Evolutionary conservation across 92 coral and sea anemone genomes (phyloP), one percentile per base, ranked within the genome.

Genomic region (Bergia sp.): DNA sequence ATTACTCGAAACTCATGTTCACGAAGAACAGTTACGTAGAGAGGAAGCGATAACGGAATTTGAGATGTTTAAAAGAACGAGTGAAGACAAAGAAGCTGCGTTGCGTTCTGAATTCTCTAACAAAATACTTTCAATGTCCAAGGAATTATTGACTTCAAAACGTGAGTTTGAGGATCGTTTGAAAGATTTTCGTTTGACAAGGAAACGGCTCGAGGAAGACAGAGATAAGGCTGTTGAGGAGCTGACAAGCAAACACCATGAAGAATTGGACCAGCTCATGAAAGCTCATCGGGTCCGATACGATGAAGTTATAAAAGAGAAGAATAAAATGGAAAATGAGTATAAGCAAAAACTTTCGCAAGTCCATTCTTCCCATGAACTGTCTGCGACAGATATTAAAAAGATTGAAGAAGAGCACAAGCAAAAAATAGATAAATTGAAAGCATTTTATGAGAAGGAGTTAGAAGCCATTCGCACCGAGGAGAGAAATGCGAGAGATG

Each of bases 231-330:
- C 95, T 76, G 88, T 95, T 38, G 93, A 92, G 37, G 93, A 94
- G 37, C 61, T 97, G 74, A 90, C 95, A 10, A 58, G 93, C 21
- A 94, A 92, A 91, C 99, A 95, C 71, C 99, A 97, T 65, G 94
- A 92, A 18, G 99, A 97, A 84, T 91, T 97, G 16, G 99, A 95
- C 77, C 96, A 93, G 49, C 98, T 97, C 3, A 97, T 97, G 98
- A 97, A 97, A 90, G 99, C 99, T 45, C 99, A 97, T 43, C 89
- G 99, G 37, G 96, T 97, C 12, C 94, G 99, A 16, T 97, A 97
- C 77, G 97, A 97, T 66, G 98, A 97, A 81, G 93, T 97, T 80
- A 89, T 94, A 57, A 94, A 90, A 88, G 99, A 97, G 78, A 97
- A 95, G 76, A 89, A 97, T 74, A 97, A 89, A 83, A 71, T 97